These are phyloP conservation scores for Anolis apletophallus DNA, from an alignment of 2,797 vertebrate species.

Conservation along the genomic window DNA sequence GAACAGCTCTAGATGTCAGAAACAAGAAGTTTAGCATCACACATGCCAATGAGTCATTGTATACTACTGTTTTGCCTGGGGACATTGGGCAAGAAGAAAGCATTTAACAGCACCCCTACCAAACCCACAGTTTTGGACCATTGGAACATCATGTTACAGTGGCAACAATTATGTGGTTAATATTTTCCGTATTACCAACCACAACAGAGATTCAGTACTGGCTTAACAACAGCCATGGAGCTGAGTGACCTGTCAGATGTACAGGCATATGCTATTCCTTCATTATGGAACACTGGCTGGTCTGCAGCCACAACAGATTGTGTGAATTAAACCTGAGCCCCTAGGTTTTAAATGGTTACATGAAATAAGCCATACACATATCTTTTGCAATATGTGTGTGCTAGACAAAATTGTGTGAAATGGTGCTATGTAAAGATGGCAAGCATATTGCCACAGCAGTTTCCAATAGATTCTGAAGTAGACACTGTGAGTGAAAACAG, in stretches of 20 bases:
- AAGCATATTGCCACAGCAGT: conserved; percentile 20
- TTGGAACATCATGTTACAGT: background rate
- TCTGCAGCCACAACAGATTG: background rate
- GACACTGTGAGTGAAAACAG: conserved; percentile 25
- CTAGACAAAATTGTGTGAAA: conserved; percentile 11
- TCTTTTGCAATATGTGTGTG: background rate
- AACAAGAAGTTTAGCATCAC: background rate
- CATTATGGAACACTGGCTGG: background rate
- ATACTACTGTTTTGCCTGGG: background rate
- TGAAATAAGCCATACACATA: background rate
- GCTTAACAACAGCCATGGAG: background rate
- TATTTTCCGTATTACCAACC: background rate
- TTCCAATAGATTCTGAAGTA: conserved; percentile 26
- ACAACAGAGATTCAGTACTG: background rate
- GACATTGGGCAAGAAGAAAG: background rate
- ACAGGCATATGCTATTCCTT: background rate
- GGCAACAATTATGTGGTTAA: background rate
- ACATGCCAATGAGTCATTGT: background rate
- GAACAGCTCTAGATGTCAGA: background rate
- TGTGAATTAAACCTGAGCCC: background rate
- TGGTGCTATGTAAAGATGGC: background rate
- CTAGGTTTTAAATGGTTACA: background rate
- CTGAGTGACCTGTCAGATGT: background rate
- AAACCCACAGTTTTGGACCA: background rate
- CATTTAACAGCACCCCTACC: no score